Percentiles rank a stretch among this genome's conserved stretches.
phyloP scores from a whole-genome alignment of 2,888 invertebrate species.

The Dicycla oo region DNA sequence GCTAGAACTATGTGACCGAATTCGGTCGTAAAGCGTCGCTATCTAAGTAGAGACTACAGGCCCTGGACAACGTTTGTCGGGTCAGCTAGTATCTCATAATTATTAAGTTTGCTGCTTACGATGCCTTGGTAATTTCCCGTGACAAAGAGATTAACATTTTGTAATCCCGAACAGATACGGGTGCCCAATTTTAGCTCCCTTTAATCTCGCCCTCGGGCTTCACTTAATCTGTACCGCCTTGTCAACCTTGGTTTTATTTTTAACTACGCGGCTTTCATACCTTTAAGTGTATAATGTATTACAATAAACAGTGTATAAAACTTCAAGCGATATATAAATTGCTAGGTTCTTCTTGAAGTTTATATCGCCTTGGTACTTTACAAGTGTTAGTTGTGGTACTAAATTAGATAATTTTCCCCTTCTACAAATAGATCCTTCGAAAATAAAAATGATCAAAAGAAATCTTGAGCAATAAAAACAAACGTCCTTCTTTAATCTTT shows the following conservation, averaged over 20 bases:
- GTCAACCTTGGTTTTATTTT: slow-evolving; percentile 47
- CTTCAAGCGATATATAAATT: slow-evolving; percentile 8
- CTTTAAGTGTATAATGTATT: slow-evolving; percentile 15
- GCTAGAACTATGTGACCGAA: no score
- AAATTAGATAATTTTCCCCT: slow-evolving; percentile 8
- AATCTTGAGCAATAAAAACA: slow-evolving; percentile 9
- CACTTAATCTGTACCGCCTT: slow-evolving; percentile 14
- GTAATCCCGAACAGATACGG: slow-evolving; percentile 10
- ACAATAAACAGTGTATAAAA: slow-evolving; percentile 7
- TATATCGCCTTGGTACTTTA: slow-evolving; percentile 6
- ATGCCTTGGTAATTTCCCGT: background rate
- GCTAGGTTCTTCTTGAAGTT: slow-evolving; percentile 18
- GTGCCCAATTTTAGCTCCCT: slow-evolving; percentile 30
- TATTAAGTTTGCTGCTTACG: background rate
- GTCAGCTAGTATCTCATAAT: background rate
- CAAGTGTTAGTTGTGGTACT: background rate
- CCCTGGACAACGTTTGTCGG: no score
- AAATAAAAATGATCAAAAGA: slow-evolving; percentile 22
- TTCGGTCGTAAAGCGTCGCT: no score
- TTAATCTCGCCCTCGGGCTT: slow-evolving; percentile 30
- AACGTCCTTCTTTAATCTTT: slow-evolving; percentile 25
- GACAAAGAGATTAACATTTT: background rate
- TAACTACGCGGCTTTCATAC: slow-evolving; percentile 30
- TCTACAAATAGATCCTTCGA: slow-evolving; percentile 9
- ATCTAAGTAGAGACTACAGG: no score